A percentile compares a stretch with the other conserved stretches of the same genome.
Conservation (phyloP, 2,797 vertebrate species). For the Falco naumanni region DNA sequence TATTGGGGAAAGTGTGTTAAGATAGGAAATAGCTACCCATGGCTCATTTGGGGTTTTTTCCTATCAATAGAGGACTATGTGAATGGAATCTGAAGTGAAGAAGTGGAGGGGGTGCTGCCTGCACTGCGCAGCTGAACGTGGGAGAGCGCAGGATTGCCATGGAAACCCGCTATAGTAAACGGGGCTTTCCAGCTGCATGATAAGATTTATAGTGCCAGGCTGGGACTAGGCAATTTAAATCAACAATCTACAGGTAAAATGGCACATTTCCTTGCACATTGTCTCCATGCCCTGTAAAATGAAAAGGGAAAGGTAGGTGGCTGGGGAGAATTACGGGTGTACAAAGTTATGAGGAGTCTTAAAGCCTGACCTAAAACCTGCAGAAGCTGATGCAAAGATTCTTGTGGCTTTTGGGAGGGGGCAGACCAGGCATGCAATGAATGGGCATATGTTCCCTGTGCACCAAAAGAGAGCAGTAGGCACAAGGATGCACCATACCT, state of each 20-base stretch:
- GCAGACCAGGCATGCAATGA: background rate
- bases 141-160: slow-evolving; percentile 53
- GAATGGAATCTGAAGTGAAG: slow-evolving; percentile 47
- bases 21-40: background rate
- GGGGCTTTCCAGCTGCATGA: slow-evolving; percentile 23
- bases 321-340: background rate
- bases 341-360: background rate
- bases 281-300: background rate
- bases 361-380: background rate
- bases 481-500: background rate
- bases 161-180: slow-evolving; percentile 49
- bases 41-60: background rate
- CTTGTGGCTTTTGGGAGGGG: background rate
- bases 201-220: slow-evolving; percentile 15
- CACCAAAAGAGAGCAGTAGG: background rate
- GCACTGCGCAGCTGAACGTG: background rate
- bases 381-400: background rate
- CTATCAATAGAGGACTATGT: slow-evolving; percentile 8
- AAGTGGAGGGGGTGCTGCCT: background rate
- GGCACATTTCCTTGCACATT: background rate
- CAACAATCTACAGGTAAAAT: background rate
- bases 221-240: slow-evolving; percentile 2
- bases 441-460: background rate
- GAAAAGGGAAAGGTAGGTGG: background rate
- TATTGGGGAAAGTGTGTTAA: background rate